phyloP scores from a whole-genome alignment of 2,888 invertebrate species.

The Pterostichus niger region DNA sequence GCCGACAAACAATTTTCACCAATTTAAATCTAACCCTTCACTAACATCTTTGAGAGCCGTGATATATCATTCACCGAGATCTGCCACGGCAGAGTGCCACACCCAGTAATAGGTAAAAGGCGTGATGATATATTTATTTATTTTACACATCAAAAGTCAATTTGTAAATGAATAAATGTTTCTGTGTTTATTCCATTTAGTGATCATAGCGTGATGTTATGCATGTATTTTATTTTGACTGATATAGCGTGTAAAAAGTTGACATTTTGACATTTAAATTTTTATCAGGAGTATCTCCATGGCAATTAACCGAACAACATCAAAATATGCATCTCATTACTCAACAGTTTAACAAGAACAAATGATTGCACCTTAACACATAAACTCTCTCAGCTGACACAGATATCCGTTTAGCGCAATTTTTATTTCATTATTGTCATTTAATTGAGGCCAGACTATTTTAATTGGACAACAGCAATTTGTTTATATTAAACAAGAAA shows the following conservation, averaged over 20 bases:
- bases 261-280: conserved; percentile 10
- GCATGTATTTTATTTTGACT: conserved; percentile 33
- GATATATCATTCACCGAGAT: too few species aligned
- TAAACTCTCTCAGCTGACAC: conserved; percentile 38
- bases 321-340: conserved; percentile 32
- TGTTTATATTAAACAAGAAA: conserved; percentile 55
- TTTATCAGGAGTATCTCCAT: conserved; percentile 29
- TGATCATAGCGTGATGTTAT: too few species aligned
- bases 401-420: conserved; percentile 16
- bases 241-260: conserved; percentile 9
- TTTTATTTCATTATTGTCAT: conserved; percentile 52
- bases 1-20: too few species aligned
- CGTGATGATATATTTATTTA: too few species aligned
- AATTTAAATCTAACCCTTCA: too few species aligned
- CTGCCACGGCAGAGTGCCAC: too few species aligned
- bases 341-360: conserved; percentile 16
- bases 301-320: conserved; percentile 43
- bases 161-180: too few species aligned
- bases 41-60: too few species aligned
- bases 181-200: too few species aligned
- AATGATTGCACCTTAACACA: conserved; percentile 29
- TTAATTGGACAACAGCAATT: conserved; percentile 58
- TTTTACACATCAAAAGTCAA: too few species aligned
- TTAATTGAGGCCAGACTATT: conserved; percentile 58
- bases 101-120: too few species aligned